Percentiles rank a stretch among this genome's conserved stretches.
These are phyloP conservation scores for Erythrocebus patas DNA, from an alignment of 2,113 vertebrate genomes.

Conservation along the genomic window DNA sequence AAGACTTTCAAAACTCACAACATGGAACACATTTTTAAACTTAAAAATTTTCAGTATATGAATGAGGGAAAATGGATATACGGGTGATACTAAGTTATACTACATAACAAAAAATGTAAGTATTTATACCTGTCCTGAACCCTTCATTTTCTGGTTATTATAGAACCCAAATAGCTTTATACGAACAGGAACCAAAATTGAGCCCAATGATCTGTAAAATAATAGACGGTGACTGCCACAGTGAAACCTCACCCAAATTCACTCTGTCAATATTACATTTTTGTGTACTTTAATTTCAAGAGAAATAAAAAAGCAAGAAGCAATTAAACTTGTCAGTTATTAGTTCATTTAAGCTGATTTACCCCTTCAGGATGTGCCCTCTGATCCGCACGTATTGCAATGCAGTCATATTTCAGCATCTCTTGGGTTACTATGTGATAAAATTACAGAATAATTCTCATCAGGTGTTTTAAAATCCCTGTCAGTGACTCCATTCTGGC, in stretches of 20 bases:
- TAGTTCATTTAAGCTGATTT: too few species aligned
- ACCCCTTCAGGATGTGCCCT: background rate
- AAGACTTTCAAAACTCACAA: background rate
- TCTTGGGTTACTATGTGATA: background rate
- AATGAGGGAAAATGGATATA: background rate
- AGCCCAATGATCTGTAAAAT: background rate
- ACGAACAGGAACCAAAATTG: background rate
- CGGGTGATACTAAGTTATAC: background rate
- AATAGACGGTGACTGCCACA: background rate
- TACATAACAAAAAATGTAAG: background rate
- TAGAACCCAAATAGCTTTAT: background rate
- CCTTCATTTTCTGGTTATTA: background rate
- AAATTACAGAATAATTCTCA: background rate
- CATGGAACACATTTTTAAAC: background rate
- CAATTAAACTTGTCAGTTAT: background rate
- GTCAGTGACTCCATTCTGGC: too few species aligned
- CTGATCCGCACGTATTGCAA: fast-evolving
- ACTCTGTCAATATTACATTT: background rate
- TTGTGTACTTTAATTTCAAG: background rate
- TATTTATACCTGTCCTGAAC: background rate
- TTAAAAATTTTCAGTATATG: background rate
- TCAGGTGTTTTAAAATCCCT: background rate
- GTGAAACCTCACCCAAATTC: background rate
- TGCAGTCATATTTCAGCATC: background rate
- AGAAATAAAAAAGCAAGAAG: background rate